Evolutionary conservation across 2,113 vertebrate genomes (phyloP).

Genomic region (Athene noctua): DNA sequence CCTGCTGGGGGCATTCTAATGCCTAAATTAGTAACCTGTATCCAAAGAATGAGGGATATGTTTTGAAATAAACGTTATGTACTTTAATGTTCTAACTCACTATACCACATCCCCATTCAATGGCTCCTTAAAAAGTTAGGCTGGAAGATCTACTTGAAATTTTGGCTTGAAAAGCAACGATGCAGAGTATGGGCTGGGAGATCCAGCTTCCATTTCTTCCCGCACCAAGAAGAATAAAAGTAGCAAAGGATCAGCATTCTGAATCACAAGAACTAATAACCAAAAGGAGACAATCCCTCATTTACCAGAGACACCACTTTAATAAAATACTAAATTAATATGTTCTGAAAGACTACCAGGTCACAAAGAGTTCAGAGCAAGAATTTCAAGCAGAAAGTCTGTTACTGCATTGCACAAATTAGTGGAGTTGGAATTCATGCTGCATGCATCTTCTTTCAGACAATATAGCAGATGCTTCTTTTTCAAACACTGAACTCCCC

Average conservation of each 20-base stretch:
- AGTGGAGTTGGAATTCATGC: neutral
- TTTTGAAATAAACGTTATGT: neutral
- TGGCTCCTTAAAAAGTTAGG: neutral
- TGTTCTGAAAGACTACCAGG: neutral
- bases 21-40: neutral
- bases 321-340: neutral
- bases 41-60: neutral
- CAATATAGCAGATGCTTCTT: neutral
- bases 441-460: neutral
- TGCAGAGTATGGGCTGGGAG: neutral
- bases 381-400: neutral
- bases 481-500: neutral
- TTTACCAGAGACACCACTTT: neutral
- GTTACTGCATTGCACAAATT: neutral
- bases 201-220: neutral
- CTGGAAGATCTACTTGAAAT: neutral
- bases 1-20: neutral
- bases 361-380: neutral
- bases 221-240: neutral
- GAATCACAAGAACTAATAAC: neutral
- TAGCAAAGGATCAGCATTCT: neutral
- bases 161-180: neutral
- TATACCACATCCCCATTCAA: neutral
- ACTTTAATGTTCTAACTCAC: neutral
- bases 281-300: neutral